Conservation (phyloP, 2,888 invertebrate genomes). For the Amphipoea lucens region DNA sequence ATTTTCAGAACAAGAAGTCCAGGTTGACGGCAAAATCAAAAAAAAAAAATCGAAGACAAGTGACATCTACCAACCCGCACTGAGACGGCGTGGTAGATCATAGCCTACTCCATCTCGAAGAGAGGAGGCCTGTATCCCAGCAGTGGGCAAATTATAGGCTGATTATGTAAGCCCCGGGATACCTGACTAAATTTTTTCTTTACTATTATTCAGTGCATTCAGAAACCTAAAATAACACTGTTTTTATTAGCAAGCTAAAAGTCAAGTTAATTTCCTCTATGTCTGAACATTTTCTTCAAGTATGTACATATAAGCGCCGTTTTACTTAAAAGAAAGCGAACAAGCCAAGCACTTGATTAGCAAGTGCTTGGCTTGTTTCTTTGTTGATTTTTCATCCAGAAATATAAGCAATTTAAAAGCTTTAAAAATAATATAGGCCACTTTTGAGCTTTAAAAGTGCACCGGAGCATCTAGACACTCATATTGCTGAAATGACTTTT, state of each 20-base stretch:
- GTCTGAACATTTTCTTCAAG: background rate
- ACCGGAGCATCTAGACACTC: background rate
- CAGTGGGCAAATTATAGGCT: no score
- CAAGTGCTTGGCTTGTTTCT: background rate
- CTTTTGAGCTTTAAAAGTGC: conserved; percentile 18
- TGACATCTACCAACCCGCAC: no score
- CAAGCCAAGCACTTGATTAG: conserved; percentile 24
- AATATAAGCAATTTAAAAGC: background rate
- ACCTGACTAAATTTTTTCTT: background rate
- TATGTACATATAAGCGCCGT: background rate
- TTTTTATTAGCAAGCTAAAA: background rate
- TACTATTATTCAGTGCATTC: background rate
- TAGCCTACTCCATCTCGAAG: no score
- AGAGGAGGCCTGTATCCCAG: no score
- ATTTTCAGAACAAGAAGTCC: background rate
- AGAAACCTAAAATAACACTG: background rate
- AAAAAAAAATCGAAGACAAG: no score
- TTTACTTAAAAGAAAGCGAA: conserved; percentile 1
- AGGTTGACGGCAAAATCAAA: no score
- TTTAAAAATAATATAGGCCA: background rate
- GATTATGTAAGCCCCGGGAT: no score
- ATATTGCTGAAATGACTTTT: background rate
- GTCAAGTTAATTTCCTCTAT: conserved; percentile 1
- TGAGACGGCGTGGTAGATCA: no score
- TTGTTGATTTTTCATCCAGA: conserved; percentile 3